Conservation (phyloP, 2,888 invertebrate genomes). For the Apodemia duryi region DNA sequence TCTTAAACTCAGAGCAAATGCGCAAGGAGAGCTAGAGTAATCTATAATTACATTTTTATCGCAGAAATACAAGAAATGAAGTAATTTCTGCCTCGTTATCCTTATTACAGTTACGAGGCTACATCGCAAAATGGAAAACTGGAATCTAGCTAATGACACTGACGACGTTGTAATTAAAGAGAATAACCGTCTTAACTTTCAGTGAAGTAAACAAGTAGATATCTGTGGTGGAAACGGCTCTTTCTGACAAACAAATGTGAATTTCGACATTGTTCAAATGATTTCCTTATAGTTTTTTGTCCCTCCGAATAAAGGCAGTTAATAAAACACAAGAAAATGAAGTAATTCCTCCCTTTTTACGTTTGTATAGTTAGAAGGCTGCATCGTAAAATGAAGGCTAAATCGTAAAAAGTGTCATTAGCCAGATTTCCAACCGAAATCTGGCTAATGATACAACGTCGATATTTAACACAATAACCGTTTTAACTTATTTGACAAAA, state of each 20-base stretch:
- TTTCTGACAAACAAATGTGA: background rate
- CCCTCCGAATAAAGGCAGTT: too few species aligned
- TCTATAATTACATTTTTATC: conserved; percentile 13
- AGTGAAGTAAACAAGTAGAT: background rate
- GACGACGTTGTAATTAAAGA: conserved; percentile 7
- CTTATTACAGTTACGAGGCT: background rate
- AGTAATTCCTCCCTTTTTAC: too few species aligned
- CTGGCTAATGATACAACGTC: too few species aligned
- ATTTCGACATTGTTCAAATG: too few species aligned
- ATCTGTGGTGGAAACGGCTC: background rate
- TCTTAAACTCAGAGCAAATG: background rate
- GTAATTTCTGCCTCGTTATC: conserved; percentile 3
- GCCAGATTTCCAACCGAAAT: too few species aligned
- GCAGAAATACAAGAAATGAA: background rate
- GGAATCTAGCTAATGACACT: conserved; percentile 2
- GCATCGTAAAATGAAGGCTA: too few species aligned
- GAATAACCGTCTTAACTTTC: conserved; percentile 3
- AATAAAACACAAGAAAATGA: too few species aligned
- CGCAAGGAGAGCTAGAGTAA: background rate
- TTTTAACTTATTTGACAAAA: too few species aligned
- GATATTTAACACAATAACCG: too few species aligned
- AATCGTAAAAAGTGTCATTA: too few species aligned
- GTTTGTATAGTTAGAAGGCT: too few species aligned
- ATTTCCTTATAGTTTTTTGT: too few species aligned
- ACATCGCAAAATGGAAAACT: background rate